A percentile compares a stretch with the other conserved stretches of the same genome.
These are phyloP conservation scores for Notoglanidium macrostoma DNA, from an alignment of 2,797 vertebrate genomes.

Conservation along the genomic window DNA sequence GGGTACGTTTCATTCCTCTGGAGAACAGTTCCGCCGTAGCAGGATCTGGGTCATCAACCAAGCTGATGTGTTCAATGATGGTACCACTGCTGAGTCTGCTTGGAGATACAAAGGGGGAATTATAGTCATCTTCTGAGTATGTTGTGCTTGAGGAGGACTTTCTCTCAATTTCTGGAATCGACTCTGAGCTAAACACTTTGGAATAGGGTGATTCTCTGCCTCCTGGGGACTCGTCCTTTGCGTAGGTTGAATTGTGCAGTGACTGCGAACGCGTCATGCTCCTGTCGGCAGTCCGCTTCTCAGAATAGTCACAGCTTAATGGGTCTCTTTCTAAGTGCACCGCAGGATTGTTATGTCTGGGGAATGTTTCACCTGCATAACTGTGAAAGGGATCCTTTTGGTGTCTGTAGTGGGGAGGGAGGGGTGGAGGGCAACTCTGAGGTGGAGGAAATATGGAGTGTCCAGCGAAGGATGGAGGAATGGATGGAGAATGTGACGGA, in stretches of 20 bases:
- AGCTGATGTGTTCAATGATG: conserved; percentile 70
- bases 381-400: conserved; percentile 65
- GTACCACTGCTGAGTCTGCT: conserved; percentile 64
- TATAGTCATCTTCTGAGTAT: conserved; percentile 78
- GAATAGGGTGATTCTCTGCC: conserved; percentile 73
- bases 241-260: conserved; percentile 64
- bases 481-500: conserved; percentile 77
- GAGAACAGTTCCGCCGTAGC: conserved; percentile 69
- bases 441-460: conserved; percentile 74
- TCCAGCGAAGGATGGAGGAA: conserved; percentile 71
- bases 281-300: conserved; percentile 58
- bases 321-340: conserved; percentile 74
- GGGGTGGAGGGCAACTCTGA: conserved; percentile 75
- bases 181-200: conserved; percentile 69
- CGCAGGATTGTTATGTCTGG: conserved; percentile 66
- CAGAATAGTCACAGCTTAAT: conserved; percentile 71
- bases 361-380: conserved; percentile 68
- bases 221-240: conserved; percentile 71
- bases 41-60: conserved; percentile 76
- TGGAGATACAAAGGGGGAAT: conserved; percentile 79
- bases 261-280: conserved; percentile 61
- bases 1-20: conserved; percentile 81
- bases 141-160: conserved; percentile 79
- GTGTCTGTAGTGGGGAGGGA: conserved; percentile 80
- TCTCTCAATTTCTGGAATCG: conserved; percentile 66